Evolutionary conservation across 2,888 invertebrate species (phyloP).

Genomic region (Drosophila quasianomalipes): DNA sequence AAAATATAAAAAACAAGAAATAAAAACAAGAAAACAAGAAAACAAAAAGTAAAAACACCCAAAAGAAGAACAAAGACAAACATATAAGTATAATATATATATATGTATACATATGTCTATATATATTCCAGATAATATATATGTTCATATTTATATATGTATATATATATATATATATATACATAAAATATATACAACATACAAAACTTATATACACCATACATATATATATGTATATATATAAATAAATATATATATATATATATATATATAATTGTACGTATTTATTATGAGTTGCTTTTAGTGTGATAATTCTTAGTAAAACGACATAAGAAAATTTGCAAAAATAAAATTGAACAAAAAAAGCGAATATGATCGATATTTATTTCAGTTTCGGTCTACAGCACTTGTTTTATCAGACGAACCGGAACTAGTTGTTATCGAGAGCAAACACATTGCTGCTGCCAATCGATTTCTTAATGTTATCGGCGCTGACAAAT

Average conservation of each 20-base stretch:
- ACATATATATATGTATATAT: slow-evolving; percentile 9
- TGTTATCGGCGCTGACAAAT: neutral
- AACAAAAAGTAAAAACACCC: neutral
- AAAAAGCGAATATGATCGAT: neutral
- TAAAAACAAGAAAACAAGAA: slow-evolving; percentile 1
- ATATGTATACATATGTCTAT: slow-evolving; percentile 15
- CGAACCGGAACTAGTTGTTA: neutral
- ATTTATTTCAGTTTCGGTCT: neutral
- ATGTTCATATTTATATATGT: slow-evolving; percentile 24
- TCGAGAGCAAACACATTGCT: neutral
- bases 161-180: slow-evolving; percentile 14
- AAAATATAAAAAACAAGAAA: slow-evolving; percentile 22
- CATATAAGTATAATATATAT: slow-evolving; percentile 15
- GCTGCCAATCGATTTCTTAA: neutral
- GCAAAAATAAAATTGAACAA: slow-evolving; percentile 52
- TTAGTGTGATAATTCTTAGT: slow-evolving; percentile 76
- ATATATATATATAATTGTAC: slow-evolving; percentile 46
- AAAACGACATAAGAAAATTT: slow-evolving; percentile 54
- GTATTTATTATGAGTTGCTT: slow-evolving; percentile 78
- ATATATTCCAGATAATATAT: slow-evolving; percentile 24
- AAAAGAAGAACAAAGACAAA: slow-evolving; percentile 17
- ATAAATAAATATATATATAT: slow-evolving; percentile 3
- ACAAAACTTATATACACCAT: slow-evolving; percentile 47
- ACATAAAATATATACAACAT: slow-evolving; percentile 15
- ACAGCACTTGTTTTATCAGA: neutral